These are phyloP conservation scores for Rhea pennata DNA, from an alignment of 2,113 vertebrate species.

Conservation along the genomic window DNA sequence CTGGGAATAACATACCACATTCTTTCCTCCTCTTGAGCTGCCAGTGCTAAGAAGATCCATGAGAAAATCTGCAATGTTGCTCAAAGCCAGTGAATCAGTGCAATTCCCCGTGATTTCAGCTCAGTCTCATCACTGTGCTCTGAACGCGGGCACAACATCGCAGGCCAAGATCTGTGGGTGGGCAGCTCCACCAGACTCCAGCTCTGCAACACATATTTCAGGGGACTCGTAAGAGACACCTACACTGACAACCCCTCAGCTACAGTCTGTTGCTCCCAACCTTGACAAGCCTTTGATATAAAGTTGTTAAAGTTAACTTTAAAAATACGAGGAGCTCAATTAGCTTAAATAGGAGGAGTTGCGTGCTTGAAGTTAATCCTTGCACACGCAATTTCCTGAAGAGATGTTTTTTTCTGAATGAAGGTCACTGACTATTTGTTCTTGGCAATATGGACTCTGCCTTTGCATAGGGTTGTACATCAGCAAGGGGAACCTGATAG, in stretches of 20 bases:
- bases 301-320: background rate
- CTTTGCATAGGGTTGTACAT: background rate
- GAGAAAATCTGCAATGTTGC: background rate
- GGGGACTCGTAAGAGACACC: accelerated
- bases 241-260: background rate
- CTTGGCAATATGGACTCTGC: background rate
- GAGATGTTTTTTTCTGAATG: background rate
- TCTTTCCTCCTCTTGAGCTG: background rate
- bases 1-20: background rate
- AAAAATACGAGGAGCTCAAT: accelerated
- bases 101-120: background rate
- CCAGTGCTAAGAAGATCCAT: background rate
- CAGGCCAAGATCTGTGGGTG: accelerated
- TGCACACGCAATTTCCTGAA: background rate
- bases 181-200: background rate
- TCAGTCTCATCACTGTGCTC: background rate
- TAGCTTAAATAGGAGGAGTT: background rate
- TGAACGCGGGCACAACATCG: accelerated
- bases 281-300: background rate
- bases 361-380: background rate
- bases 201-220: background rate
- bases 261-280: background rate
- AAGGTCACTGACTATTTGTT: background rate
- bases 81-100: background rate
- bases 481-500: background rate